A percentile compares a stretch with the other conserved stretches of the same genome.
Conservation (phyloP, 2,113 vertebrate species). For the Pelecanoides urinatrix region DNA sequence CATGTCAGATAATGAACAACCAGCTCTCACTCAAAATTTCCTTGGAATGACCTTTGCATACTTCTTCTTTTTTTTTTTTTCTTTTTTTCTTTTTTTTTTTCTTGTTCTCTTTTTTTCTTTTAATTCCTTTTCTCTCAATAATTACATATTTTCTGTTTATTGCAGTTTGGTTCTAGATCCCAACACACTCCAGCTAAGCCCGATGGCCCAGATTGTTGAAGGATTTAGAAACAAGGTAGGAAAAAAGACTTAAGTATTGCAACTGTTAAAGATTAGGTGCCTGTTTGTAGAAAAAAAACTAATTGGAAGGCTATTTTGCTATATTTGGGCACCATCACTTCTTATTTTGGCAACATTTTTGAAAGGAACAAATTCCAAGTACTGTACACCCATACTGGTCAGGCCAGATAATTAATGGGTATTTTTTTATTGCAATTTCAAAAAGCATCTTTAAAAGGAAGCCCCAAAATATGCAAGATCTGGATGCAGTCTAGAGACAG, state of each 20-base stretch:
- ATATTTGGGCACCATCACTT: not conserved
- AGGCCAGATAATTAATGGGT: not conserved
- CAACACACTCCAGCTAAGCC: not conserved
- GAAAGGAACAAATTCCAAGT: not conserved
- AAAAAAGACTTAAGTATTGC: not conserved
- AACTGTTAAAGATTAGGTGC: not conserved
- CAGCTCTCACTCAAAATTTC: not conserved
- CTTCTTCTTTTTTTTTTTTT: not conserved
- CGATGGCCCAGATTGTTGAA: not conserved
- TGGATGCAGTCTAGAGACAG: not conserved
- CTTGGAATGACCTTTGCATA: not conserved
- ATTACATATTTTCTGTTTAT: not conserved
- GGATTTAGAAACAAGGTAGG: not conserved
- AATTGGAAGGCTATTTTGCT: not conserved
- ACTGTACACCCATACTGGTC: not conserved
- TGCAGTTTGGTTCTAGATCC: not conserved
- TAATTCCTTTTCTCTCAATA: not conserved
- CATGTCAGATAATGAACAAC: not conserved
- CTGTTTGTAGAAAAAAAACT: not conserved
- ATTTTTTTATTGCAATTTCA: not conserved
- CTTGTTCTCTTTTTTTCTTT: too few species aligned
- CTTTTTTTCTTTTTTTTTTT: too few species aligned
- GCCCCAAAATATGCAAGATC: not conserved
- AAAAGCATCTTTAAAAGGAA: not conserved
- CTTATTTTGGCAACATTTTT: not conserved